phyloP scores from a whole-genome alignment of 2,888 invertebrate genomes.

The Amblyjoppa proteus region DNA sequence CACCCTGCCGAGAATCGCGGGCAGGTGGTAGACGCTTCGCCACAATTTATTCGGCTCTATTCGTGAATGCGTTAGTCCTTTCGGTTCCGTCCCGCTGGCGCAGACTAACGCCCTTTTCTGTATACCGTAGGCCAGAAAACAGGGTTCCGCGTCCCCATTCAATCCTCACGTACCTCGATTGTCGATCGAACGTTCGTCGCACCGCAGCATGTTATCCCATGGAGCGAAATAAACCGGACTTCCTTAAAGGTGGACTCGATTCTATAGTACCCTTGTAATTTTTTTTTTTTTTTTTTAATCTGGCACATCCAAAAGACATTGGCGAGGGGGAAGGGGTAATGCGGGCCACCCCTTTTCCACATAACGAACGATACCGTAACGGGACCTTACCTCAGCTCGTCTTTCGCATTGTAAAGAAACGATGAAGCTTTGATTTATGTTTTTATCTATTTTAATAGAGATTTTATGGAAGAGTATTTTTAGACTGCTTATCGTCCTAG shows the following conservation, averaged over 20 bases:
- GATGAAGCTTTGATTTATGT: too few relatives aligned
- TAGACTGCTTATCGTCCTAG: too few relatives aligned
- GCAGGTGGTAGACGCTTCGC: conserved; percentile 27
- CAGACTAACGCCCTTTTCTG: conserved; percentile 11
- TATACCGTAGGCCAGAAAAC: not conserved
- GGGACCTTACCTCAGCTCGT: too few relatives aligned
- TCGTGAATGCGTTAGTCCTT: conserved; percentile 20
- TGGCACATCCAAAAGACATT: too few relatives aligned
- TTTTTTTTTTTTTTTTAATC: not conserved
- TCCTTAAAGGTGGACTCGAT: not conserved
- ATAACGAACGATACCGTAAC: too few relatives aligned
- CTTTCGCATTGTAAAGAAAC: too few relatives aligned
- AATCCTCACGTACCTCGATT: conserved; percentile 21
- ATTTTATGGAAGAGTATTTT: too few relatives aligned
- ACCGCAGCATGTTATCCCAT: conserved; percentile 3
- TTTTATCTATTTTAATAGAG: too few relatives aligned
- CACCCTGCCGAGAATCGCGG: not conserved
- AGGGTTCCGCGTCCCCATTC: conserved; percentile 18
- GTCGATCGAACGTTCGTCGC: conserved; percentile 31
- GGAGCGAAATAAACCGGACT: conserved; percentile 10
- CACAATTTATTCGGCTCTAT: not conserved
- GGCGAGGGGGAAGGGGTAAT: too few relatives aligned
- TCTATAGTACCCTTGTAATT: not conserved
- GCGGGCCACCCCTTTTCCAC: too few relatives aligned
- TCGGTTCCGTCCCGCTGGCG: not conserved